Evolutionary conservation across 2,797 vertebrate genomes (phyloP), one percentile per base, ranked within the genome.

Genomic region (Lateolabrax maculatus): DNA sequence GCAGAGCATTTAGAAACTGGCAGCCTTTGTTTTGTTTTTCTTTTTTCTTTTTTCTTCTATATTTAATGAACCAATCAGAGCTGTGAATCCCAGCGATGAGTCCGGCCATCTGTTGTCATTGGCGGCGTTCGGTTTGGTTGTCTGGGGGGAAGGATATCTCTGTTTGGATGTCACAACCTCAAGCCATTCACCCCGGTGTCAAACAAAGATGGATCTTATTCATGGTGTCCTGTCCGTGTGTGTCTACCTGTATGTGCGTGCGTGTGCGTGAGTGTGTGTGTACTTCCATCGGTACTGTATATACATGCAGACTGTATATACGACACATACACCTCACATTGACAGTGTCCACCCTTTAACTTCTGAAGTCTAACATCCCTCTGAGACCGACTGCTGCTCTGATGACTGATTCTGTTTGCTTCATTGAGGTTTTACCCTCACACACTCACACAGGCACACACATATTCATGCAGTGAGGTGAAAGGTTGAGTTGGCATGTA

Each of bases 241-340:
- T 78, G 56, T 84, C 53, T 71, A 19, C 71, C 44, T 74, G 49
- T 83, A 10, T 67, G 60, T 75, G 77, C 74, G 46, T 41, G 75
- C 55, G 69, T 75, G 75, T 71, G 75, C 79, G 81, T 75, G 86
- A 52, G 80, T 36, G 84, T 86, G 88, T 85, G 87, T 85, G 84
- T 93, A 75, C 68, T 80, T 75, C 87, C 94, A 94, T 94, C n/a
- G 92, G 88, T 93, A 87, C 60, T 88, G 93, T 94, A 94, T 95
- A 94, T 94, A 95, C 93, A 94, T 73, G 62, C 79, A 75, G 79
- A 69, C 83, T 94, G 94, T 94, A 95, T 95, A 95, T 95, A 95
- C 92, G 91, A 91, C 89, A 81, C 94, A 94, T 94, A 91, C 87
- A 83, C 89, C 90, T 89, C 88, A 88, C 91, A 93, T 92, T 85